Percentiles rank a stretch among this genome's conserved stretches.
Conservation (phyloP, 30 jellyfish, hydroid and myxozoan species). For the Aurelia sp. region DNA sequence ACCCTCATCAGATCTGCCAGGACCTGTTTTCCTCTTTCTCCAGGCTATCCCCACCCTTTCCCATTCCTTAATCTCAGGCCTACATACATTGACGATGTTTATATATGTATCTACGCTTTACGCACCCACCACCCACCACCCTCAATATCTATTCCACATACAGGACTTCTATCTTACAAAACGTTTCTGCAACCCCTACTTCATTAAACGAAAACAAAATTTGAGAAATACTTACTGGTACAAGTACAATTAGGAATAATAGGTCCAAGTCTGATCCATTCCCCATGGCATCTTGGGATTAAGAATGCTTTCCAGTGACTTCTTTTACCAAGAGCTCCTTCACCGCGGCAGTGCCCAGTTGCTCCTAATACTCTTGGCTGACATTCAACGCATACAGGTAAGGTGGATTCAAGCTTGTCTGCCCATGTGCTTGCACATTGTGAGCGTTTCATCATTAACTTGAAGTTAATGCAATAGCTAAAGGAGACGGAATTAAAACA, state of each 20-base stretch:
- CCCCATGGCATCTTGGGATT: slow-evolving; percentile 93
- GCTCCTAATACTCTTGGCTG: slow-evolving; percentile 92
- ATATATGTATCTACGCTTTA: no score
- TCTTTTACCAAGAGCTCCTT: slow-evolving; percentile 84
- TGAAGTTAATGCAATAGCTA: slow-evolving; percentile 77
- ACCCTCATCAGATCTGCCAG: no score
- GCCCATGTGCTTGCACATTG: slow-evolving; percentile 91
- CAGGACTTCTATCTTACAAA: no score
- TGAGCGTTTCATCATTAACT: slow-evolving; percentile 68
- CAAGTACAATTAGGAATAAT: slow-evolving; percentile 96
- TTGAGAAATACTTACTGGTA: slow-evolving; percentile 75
- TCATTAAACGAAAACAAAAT: slow-evolving; percentile 89
- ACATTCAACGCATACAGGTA: slow-evolving; percentile 95
- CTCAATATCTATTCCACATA: no score
- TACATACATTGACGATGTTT: no score
- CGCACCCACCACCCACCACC: no score
- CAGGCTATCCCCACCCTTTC: no score
- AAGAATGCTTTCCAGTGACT: slow-evolving; percentile 97
- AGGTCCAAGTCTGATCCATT: slow-evolving; percentile 95
- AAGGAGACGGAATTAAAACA: background rate
- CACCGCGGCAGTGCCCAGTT: slow-evolving; percentile 98
- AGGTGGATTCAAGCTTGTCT: slow-evolving; percentile 44
- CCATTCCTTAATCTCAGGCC: no score
- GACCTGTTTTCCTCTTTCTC: no score
- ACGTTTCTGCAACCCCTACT: no score